These are phyloP conservation scores for Ictidomys tridecemlineatus DNA, from an alignment of 2,113 vertebrate species.

Conservation along the genomic window DNA sequence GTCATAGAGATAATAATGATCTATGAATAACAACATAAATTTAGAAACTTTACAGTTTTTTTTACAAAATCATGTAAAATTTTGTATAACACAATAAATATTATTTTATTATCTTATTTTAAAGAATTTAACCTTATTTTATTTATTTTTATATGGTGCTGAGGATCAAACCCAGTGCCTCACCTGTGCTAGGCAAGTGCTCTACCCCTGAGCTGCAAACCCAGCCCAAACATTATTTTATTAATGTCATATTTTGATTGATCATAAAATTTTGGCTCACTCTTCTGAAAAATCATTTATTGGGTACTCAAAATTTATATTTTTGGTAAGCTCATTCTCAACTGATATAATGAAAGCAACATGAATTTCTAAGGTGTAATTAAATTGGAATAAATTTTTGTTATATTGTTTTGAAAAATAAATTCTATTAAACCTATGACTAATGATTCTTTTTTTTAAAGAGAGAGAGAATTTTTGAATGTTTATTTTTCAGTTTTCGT, in stretches of 20 bases:
- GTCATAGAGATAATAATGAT: neutral
- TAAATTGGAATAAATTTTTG: neutral
- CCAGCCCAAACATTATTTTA: neutral
- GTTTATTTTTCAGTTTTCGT: too few relatives aligned
- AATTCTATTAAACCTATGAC: neutral
- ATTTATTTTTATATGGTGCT: too few relatives aligned
- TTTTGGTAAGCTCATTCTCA: constrained; percentile 11
- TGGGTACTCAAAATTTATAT: neutral
- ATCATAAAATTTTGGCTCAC: neutral
- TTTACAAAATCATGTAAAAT: neutral
- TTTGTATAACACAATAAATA: neutral
- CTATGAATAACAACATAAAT: neutral
- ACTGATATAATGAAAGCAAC: neutral
- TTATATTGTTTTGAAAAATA: constrained; percentile 26
- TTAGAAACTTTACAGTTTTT: neutral
- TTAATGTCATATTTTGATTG: neutral
- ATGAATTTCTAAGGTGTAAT: neutral
- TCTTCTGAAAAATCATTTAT: constrained; percentile 45
- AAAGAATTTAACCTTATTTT: too few relatives aligned
- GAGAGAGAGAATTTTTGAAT: too few relatives aligned
- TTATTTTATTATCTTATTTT: too few relatives aligned
- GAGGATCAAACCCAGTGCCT: too few relatives aligned
- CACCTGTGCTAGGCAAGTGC: too few relatives aligned
- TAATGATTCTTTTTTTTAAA: neutral
- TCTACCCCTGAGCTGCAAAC: too few relatives aligned